Conservation (phyloP, 2,888 invertebrate genomes). For the Biston stratarius region DNA sequence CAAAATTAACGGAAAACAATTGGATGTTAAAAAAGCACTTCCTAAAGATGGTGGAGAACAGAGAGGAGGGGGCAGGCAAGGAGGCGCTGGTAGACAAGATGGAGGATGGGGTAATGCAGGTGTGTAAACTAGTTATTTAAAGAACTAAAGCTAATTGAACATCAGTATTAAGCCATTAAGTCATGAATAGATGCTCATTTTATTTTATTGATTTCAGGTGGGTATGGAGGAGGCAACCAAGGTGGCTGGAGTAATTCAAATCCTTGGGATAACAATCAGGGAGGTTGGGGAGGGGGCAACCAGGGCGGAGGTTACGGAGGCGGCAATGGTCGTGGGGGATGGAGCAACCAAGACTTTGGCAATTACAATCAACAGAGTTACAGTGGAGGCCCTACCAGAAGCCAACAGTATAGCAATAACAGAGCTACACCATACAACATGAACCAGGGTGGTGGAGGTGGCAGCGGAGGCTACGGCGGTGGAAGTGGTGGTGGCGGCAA, state of each 20-base stretch:
- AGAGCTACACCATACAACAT: conserved; percentile 91
- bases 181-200: conserved; percentile 14
- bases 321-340: conserved; percentile 79
- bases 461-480: conserved; percentile 76
- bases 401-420: conserved; percentile 90
- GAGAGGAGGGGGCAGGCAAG: conserved; percentile 82
- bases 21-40: conserved; percentile 97
- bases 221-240: conserved; percentile 83
- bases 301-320: conserved; percentile 77
- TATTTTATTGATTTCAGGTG: conserved; percentile 63
- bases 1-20: conserved; percentile 93
- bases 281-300: conserved; percentile 87
- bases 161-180: too few relatives aligned
- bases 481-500: conserved; percentile 68
- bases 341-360: conserved; percentile 90
- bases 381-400: conserved; percentile 94
- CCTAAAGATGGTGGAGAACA: conserved; percentile 91
- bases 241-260: conserved; percentile 60
- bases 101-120: conserved; percentile 70
- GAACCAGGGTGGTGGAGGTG: conserved; percentile 86
- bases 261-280: conserved; percentile 61
- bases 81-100: conserved; percentile 74
- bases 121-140: conserved; percentile 31
- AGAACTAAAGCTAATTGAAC: not conserved
- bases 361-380: conserved; percentile 94